phyloP scores from a whole-genome alignment of 2,797 vertebrate genomes.

The Oreochromis mossambicus region DNA sequence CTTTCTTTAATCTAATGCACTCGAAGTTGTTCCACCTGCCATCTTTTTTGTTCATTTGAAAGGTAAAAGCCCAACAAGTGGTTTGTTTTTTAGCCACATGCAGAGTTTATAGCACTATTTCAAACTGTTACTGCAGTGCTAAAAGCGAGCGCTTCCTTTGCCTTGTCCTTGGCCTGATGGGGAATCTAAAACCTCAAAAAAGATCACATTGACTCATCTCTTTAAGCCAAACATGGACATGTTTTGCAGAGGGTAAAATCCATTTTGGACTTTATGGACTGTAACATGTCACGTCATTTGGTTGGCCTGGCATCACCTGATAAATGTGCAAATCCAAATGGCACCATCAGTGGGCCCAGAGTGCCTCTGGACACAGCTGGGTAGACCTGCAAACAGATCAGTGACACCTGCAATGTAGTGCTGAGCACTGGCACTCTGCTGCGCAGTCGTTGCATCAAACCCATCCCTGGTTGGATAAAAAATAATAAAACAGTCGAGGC shows the following conservation, averaged over 20 bases:
- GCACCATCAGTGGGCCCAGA: background rate
- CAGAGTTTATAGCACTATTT: background rate
- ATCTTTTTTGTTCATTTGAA: background rate
- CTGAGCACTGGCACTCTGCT: background rate
- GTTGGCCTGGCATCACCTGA: background rate
- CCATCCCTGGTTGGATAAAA: background rate
- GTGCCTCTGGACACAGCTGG: background rate
- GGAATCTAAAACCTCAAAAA: background rate
- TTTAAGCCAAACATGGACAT: background rate
- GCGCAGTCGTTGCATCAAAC: background rate
- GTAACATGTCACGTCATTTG: background rate
- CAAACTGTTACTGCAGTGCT: background rate
- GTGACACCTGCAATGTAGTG: background rate
- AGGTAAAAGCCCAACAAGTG: background rate
- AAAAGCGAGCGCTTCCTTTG: background rate
- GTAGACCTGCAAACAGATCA: background rate
- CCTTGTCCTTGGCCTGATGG: background rate
- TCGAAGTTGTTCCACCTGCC: background rate
- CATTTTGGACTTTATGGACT: background rate
- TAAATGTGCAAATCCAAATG: background rate
- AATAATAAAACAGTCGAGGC: background rate
- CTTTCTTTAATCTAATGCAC: background rate
- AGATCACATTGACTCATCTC: background rate
- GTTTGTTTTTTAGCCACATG: background rate
- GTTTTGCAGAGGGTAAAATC: background rate